Evolutionary conservation across 2,113 vertebrate genomes (phyloP).

Genomic region (Melanocharis versteri): DNA sequence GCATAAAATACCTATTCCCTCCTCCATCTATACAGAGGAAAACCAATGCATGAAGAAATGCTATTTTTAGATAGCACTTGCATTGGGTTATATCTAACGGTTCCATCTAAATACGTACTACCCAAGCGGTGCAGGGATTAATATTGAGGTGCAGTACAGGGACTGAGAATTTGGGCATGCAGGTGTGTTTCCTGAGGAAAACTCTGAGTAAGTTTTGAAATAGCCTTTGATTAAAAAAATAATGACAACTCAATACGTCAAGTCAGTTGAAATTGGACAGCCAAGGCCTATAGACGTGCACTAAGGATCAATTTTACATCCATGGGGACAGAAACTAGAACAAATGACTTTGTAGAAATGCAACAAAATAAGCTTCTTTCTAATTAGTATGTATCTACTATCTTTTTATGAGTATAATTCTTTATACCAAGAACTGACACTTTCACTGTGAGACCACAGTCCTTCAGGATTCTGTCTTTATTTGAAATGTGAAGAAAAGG

Average conservation of each 20-base stretch:
- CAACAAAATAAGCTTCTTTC: neutral
- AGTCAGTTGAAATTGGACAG: neutral
- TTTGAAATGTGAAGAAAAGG: neutral
- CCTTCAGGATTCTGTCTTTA: neutral
- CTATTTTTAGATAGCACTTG: neutral
- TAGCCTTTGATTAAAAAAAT: neutral
- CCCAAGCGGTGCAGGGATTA: neutral
- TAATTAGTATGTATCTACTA: neutral
- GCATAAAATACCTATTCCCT: neutral
- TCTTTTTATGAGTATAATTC: neutral
- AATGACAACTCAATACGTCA: rapidly evolving
- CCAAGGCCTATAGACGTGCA: rapidly evolving
- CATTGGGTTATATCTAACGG: neutral
- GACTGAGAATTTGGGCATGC: neutral
- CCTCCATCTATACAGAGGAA: neutral
- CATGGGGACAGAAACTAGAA: neutral
- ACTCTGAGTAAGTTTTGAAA: neutral
- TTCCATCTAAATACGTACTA: neutral
- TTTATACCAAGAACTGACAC: neutral
- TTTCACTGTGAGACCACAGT: neutral
- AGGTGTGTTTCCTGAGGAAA: neutral
- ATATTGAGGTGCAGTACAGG: neutral
- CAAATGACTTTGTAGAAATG: neutral
- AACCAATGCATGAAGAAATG: neutral
- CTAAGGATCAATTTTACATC: neutral